Base-by-base conservation (phyloP, 2,113 vertebrate species). In the human (Homo sapiens) region DNA sequence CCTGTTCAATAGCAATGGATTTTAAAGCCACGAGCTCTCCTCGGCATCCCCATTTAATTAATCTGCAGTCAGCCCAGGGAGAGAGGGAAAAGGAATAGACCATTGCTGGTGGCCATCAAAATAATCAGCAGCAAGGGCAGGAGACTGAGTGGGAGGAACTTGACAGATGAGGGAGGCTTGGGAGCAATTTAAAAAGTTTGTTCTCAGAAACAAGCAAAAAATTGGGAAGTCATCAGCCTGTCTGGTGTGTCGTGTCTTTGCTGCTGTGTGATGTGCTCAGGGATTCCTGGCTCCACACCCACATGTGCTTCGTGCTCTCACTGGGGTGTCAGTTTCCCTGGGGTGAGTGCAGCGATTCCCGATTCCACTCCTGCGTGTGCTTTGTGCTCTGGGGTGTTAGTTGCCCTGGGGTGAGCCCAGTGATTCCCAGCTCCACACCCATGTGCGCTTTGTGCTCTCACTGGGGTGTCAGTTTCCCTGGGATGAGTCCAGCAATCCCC, bases 241-340 rank as follows among this genome's bases (percentile, higher is more conserved):
- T 66, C 10, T 59, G 2, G 10, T 0, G 0, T 76, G 57, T 30
- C 0, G 1, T 14, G 6, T 59, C 16, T 57, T 32, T 57, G 16
- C 57, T 64, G 40, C 61, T 14, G 0, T 43, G 80, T 43, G 8
- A 64, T 50, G 6, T 9, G 22, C 59, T 52, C 52, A 3, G 6
- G 0, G 27, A 16, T 22, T 22, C 2, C 25, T 23, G 14, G 3
- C 43, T 12, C 22, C 75, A 32, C 1, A 1, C 22, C 40, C 20
- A 55, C 3, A 0, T 20, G 50, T 23, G 17, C 40, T 32, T 17
- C 23, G 0, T 38, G 25, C 68, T 59, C 32, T 90, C n/a, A 6
- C 66, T 0, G 2, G 14, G 64, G 22, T 16, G 23, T 13, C 4
- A 5, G 40, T 70, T 79, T 72, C 35, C 68, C 20, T 0, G 23